Evolutionary conservation across 2,888 invertebrate species (phyloP).

Genomic region (Odontomyia ornata): DNA sequence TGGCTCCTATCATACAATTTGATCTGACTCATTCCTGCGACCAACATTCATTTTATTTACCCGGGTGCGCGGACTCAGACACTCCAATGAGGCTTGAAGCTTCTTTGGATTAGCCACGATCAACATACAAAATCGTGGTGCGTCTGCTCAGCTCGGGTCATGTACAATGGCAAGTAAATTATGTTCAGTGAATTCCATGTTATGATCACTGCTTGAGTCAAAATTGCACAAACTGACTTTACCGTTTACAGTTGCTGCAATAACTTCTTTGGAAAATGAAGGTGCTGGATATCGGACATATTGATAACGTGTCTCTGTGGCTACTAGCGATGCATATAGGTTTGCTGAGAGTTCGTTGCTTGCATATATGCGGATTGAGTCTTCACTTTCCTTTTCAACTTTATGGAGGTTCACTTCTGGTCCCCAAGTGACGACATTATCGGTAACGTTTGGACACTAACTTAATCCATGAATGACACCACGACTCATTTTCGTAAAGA

Average conservation of each 20-base stretch:
- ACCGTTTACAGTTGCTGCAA: constrained; percentile 91
- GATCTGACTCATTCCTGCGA: constrained; percentile 91
- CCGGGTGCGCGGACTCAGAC: constrained; percentile 86
- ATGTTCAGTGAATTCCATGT: constrained; percentile 69
- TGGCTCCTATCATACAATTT: constrained; percentile 91
- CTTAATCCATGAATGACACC: constrained; percentile 75
- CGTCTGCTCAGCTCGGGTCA: constrained; percentile 90
- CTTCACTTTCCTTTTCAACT: constrained; percentile 65
- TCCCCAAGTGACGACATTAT: constrained; percentile 91
- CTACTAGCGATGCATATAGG: constrained; percentile 54
- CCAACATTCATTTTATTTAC: constrained; percentile 76
- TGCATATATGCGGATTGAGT: constrained; percentile 48
- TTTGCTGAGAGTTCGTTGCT: constrained; percentile 58
- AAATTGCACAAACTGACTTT: constrained; percentile 83
- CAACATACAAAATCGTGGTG: constrained; percentile 86
- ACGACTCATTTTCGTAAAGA: constrained; percentile 29
- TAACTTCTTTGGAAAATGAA: constrained; percentile 80
- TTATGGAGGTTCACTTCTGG: constrained; percentile 89
- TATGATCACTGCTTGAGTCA: constrained; percentile 70
- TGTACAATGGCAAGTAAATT: constrained; percentile 86
- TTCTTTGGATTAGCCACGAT: constrained; percentile 61
- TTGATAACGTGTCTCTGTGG: constrained; percentile 68
- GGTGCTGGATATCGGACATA: constrained; percentile 89
- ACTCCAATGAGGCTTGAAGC: constrained; percentile 76
- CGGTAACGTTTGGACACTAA: constrained; percentile 83